Evolutionary conservation across 2,888 invertebrate genomes (phyloP).

Genomic region (Gymnosoma rotundatum): DNA sequence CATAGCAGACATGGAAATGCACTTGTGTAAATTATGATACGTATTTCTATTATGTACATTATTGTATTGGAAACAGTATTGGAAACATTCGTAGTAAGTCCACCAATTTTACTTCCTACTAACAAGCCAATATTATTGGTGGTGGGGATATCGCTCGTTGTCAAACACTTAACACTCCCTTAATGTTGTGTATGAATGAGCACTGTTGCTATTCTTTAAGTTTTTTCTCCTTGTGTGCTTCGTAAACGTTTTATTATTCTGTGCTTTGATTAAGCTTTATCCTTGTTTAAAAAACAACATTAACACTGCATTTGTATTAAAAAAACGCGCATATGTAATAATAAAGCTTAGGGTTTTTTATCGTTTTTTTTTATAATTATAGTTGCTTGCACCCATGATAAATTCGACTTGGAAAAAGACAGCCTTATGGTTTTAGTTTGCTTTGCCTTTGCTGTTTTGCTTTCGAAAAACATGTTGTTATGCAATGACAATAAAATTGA

Average conservation of each 20-base stretch:
- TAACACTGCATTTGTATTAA: slow-evolving; percentile 3
- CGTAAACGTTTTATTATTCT: slow-evolving; percentile 10
- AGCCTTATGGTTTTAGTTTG: slow-evolving; percentile 51
- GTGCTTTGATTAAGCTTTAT: slow-evolving; percentile 76
- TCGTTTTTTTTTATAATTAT: slow-evolving; percentile 14
- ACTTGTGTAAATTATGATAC: no score
- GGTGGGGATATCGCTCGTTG: slow-evolving; percentile 41
- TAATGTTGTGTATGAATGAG: slow-evolving; percentile 31
- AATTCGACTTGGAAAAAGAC: slow-evolving; percentile 55
- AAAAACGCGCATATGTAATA: slow-evolving; percentile 13
- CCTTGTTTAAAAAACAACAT: slow-evolving; percentile 73
- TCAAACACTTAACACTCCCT: slow-evolving; percentile 57
- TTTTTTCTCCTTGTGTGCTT: slow-evolving; percentile 12
- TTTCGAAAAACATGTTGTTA: slow-evolving; percentile 35
- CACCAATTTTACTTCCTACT: slow-evolving; percentile 62
- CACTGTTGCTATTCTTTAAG: slow-evolving; percentile 1
- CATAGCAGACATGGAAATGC: no score
- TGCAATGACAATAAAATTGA: slow-evolving; percentile 58
- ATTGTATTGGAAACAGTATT: slow-evolving; percentile 76
- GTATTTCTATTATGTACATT: slow-evolving; percentile 82
- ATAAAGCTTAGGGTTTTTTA: slow-evolving; percentile 13
- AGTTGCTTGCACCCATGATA: slow-evolving; percentile 56
- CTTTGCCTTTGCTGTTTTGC: slow-evolving; percentile 11
- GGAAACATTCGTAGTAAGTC: slow-evolving; percentile 76
- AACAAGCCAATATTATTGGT: slow-evolving; percentile 59